Percentiles rank a stretch among this genome's conserved stretches.
Conservation (phyloP, 2,113 vertebrate genomes). For the Actenoides hombroni region DNA sequence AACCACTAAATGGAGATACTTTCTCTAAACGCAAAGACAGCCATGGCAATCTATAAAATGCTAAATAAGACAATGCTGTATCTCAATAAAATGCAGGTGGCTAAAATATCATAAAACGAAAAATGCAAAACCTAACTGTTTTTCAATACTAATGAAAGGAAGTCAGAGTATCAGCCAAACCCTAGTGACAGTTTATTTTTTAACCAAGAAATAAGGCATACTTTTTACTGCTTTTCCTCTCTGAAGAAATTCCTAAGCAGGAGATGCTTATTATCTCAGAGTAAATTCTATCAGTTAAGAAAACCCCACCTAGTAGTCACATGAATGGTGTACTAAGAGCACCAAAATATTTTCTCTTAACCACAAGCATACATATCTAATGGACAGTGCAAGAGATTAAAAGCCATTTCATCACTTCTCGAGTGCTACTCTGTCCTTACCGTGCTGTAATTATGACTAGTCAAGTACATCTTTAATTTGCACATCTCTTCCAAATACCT, state of each 20-base stretch:
- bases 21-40: not conserved
- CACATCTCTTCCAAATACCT: constrained; percentile 54
- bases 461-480: constrained; percentile 71
- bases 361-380: constrained; percentile 25
- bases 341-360: constrained; percentile 24
- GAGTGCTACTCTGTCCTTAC: not conserved
- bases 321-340: not conserved
- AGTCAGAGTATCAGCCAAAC: not conserved
- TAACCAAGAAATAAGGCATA: not conserved
- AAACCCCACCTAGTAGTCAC: not conserved
- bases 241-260: not conserved
- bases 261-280: not conserved
- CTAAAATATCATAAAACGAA: not conserved
- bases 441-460: constrained; percentile 55
- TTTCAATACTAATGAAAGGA: not conserved
- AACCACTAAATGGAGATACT: not conserved
- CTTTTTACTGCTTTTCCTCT: not conserved
- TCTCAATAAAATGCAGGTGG: not conserved
- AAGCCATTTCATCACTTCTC: constrained; percentile 41
- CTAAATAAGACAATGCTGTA: not conserved
- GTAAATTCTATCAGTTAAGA: not conserved
- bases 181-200: not conserved
- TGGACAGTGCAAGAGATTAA: constrained; percentile 44
- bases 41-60: not conserved
- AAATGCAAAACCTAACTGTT: not conserved